A percentile compares a stretch with the other conserved stretches of the same genome.
Evolutionary conservation across 2,888 invertebrate species (phyloP).

Genomic region (Polietes domitor): DNA sequence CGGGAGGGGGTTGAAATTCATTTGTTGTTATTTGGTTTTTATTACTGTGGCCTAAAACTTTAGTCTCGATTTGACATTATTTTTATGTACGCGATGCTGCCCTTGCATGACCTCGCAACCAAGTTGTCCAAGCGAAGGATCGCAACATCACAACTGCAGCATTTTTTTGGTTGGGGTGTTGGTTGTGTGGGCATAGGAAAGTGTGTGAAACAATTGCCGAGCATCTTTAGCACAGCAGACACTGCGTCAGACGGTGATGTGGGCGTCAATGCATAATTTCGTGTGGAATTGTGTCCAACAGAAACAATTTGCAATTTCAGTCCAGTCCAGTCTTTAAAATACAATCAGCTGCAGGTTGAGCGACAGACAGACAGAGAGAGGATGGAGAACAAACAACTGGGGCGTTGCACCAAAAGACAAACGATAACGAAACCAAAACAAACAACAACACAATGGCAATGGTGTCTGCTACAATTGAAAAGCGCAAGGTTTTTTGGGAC

Average conservation of each 20-base stretch:
- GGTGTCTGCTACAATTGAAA: no score
- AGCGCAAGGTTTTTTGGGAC: no score
- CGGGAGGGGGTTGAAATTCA: neutral
- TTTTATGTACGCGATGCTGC: constrained; percentile 48
- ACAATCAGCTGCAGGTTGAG: neutral
- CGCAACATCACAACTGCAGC: neutral
- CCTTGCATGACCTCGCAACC: constrained; percentile 48
- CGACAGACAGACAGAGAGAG: neutral
- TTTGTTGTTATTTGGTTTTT: constrained; percentile 25
- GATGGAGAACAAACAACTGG: neutral
- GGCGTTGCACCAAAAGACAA: constrained; percentile 17
- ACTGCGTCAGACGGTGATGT: constrained; percentile 62
- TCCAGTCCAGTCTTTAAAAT: neutral
- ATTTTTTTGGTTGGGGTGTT: constrained; percentile 5
- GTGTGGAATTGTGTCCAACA: neutral
- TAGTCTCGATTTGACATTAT: constrained; percentile 56
- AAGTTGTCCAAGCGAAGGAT: neutral
- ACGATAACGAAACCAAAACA: no score
- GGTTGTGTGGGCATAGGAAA: neutral
- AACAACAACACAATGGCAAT: no score
- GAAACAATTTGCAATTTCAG: constrained; percentile 3
- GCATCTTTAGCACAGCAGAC: constrained; percentile 48
- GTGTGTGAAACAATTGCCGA: neutral
- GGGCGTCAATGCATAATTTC: constrained; percentile 46
- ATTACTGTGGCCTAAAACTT: constrained; percentile 57